Base-by-base conservation (phyloP, 2,888 invertebrate genomes). In the Phymatocera aterrima region DNA sequence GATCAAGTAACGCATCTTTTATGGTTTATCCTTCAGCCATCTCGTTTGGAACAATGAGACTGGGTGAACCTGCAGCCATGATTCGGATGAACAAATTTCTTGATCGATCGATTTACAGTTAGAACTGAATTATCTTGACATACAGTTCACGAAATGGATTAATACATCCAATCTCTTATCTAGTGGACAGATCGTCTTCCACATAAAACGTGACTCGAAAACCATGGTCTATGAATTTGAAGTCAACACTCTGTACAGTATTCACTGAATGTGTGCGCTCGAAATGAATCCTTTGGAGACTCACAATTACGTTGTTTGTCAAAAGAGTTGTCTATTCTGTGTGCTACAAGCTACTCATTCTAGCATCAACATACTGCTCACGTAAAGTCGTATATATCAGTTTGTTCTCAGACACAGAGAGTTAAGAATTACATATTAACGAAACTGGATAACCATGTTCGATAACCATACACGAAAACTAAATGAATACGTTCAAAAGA, bases 171-270 rank as follows among this genome's bases (percentile, higher is more conserved):
- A 37, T 68, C 24, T 46, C 10, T 24, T 28, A 46, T 43, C 43
- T 37, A 46, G 18, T n/a, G n/a, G n/a, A n/a, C n/a, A 12, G 48
- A 72, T 72, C 31, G 31, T 51, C 48, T 8, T 72, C 18, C 15
- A 34, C 18, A 51, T 34, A 28, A 46, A 68, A 68, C 68, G 68
- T 68, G 68, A 68, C 68, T 43, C 46, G 43, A 68, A 46, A 8
- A 68, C 40, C n/a, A 68, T 12, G 28, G 24, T 28, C 24, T 68
- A 6, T 43, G 8, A 46, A 43, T 15, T 24, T 8, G 12, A 43
- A 48, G 31, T 72, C 31, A 0, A 48, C 1, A 70, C 15, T 15
- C 40, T 70, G 48, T 28, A n/a, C 48, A 40, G 40, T 1, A 70
- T 70, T n/a, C 6, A 18, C 4, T 48, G 48, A 51, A 31, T 18